Evolutionary conservation across 2,888 invertebrate genomes (phyloP).

Genomic region (Epistrophe grossulariae): DNA sequence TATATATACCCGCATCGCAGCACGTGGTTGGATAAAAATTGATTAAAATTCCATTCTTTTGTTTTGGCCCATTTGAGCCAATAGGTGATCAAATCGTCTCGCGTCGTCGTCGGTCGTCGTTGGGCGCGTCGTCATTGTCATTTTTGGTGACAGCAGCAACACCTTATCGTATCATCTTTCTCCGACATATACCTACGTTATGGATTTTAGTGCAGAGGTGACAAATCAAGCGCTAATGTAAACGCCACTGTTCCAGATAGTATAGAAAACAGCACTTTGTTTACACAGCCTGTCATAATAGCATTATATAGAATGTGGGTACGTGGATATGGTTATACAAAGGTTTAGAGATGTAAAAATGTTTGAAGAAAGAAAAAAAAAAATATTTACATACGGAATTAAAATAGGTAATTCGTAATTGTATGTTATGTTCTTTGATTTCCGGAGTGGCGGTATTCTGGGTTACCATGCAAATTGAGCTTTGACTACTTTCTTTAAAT

Average conservation of each 20-base stretch:
- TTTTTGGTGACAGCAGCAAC: constrained; percentile 28
- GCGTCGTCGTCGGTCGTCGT: no score
- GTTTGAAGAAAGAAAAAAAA: no score
- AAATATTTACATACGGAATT: no score
- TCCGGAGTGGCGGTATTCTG: no score
- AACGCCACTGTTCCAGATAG: constrained; percentile 43
- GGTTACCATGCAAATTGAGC: no score
- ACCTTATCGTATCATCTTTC: constrained; percentile 46
- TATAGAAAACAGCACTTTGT: not conserved
- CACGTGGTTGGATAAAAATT: constrained; percentile 16
- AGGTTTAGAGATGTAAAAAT: not conserved
- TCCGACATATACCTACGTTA: not conserved
- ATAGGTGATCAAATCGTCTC: not conserved
- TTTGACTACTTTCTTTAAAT: no score
- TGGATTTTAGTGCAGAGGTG: constrained; percentile 4
- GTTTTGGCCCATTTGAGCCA: not conserved
- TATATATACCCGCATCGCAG: constrained; percentile 58
- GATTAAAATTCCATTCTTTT: constrained; percentile 15
- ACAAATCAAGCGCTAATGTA: constrained; percentile 61
- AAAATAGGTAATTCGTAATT: no score
- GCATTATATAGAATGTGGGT: not conserved
- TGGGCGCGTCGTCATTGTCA: not conserved
- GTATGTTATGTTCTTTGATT: no score
- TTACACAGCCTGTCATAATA: constrained; percentile 16
- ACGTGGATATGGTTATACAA: not conserved